phyloP scores from a whole-genome alignment of 2,113 vertebrate genomes.

The Thalassoma bifasciatum region DNA sequence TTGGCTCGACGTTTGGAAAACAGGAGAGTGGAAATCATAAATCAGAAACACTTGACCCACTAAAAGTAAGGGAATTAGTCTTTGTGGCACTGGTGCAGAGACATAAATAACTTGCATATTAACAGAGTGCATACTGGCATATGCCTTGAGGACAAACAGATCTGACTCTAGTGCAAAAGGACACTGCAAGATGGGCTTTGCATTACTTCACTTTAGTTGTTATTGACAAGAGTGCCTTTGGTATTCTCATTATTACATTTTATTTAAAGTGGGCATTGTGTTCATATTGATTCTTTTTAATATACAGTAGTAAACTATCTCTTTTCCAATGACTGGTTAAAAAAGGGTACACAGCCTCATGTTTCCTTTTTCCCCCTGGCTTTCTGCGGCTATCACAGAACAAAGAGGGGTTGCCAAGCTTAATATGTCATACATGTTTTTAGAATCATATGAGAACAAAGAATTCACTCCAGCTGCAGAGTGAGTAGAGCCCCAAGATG shows the following conservation, averaged over 20 bases:
- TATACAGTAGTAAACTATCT: too few relatives aligned
- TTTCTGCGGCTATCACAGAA: constrained; percentile 12
- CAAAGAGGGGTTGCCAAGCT: not conserved
- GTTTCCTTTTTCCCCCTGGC: not conserved
- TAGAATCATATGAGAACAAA: not conserved
- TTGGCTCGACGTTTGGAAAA: constrained; percentile 60
- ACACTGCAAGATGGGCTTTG: not conserved
- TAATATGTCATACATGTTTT: not conserved
- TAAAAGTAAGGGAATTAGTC: constrained; percentile 59
- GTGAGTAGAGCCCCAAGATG: constrained; percentile 4
- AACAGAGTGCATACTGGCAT: constrained; percentile 29
- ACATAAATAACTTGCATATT: constrained; percentile 57
- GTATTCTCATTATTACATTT: too few relatives aligned
- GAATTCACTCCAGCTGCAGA: not conserved
- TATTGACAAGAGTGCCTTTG: too few relatives aligned
- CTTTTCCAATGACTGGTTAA: too few relatives aligned
- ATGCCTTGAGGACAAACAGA: constrained; percentile 16
- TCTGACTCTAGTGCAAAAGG: constrained; percentile 3
- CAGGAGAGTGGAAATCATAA: constrained; percentile 64
- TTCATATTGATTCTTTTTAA: too few relatives aligned
- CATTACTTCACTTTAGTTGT: too few relatives aligned
- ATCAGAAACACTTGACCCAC: constrained; percentile 68
- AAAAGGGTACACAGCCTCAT: not conserved
- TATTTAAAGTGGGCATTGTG: too few relatives aligned
- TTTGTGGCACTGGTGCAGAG: constrained; percentile 57